Evolutionary conservation across 2,113 vertebrate genomes (phyloP), one percentile per base, ranked within the genome.

Genomic region (Alligator sinensis): DNA sequence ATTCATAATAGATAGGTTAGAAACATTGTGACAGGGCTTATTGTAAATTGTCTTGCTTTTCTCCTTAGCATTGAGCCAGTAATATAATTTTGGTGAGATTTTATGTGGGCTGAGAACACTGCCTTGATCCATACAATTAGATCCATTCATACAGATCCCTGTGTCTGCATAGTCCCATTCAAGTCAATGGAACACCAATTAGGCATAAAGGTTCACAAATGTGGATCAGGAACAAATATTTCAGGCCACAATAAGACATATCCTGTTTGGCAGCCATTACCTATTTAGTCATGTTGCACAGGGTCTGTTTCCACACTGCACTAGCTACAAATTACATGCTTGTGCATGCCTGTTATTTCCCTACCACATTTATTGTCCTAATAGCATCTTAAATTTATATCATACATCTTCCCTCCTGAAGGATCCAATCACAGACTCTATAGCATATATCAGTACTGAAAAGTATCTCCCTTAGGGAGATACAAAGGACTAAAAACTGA

Each of bases 271-370:
- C 62, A 92, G 57, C 61, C 70, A 5, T 21, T 60, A 10, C 21
- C 3, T 63, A 25, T 63, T 12, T 63, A 27, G 13, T 63, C 22
- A 63, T 63, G 27, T 66, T 28, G 17, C 84, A 21, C 7, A 17
- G 77, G 81, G 76, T 63, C 84, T 77, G 86, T 55, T 84, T 79
- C 88, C 84, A 30, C 93, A 34, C 30, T 62, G 60, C 60, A 47
- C 84, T 60, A 79, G 64, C 92, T 91, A 83, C 28, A 57, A 91
- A 80, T 18, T 18, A 80, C 84, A 90, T 18, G 57, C 60, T 59
- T 59, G 76, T 66, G 93, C 64, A 54, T 11, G n/a, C 63, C 78
- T 0, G 54, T 63, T 9, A 87, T 34, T 77, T 90, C 66, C n/a
- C 74, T 72, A 2, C 38, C 64, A 34, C 14, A 90, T 82, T 76